Percentiles rank a stretch among this genome's conserved stretches.
These are phyloP conservation scores for Carassius carassius DNA, from an alignment of 2,113 vertebrate species.

Conservation along the genomic window DNA sequence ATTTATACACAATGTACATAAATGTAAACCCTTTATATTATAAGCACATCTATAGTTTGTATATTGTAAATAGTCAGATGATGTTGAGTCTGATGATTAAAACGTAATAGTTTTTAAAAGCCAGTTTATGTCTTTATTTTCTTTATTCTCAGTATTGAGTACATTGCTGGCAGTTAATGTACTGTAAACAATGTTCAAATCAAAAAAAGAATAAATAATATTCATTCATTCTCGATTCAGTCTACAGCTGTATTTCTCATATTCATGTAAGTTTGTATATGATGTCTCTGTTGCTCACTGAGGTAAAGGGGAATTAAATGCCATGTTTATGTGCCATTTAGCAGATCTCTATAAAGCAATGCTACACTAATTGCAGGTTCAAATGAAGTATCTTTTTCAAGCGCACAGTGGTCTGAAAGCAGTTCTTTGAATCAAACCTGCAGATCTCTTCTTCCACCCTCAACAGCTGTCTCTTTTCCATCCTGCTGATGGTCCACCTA, in stretches of 20 bases:
- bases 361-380: background rate
- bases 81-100: constrained; percentile 73
- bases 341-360: background rate
- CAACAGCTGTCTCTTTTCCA: background rate
- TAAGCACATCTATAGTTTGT: constrained; percentile 79
- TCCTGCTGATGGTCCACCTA: background rate
- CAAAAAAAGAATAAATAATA: constrained; percentile 71
- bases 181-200: constrained; percentile 80
- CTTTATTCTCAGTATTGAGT: constrained; percentile 77
- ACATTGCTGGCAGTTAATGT: constrained; percentile 77
- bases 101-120: constrained; percentile 78
- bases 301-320: background rate
- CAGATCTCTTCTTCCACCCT: background rate
- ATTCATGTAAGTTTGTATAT: background rate
- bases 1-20: constrained; percentile 82
- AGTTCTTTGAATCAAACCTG: background rate
- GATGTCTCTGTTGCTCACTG: background rate
- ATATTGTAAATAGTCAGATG: constrained; percentile 78
- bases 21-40: constrained; percentile 81
- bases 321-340: background rate
- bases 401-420: background rate
- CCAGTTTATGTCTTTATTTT: constrained; percentile 74
- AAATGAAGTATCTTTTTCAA: background rate
- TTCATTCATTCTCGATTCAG: background rate
- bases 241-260: background rate